Evolutionary conservation across 1,140 invertebrate species (phyloP).

Genomic region (Drosophila simulans): DNA sequence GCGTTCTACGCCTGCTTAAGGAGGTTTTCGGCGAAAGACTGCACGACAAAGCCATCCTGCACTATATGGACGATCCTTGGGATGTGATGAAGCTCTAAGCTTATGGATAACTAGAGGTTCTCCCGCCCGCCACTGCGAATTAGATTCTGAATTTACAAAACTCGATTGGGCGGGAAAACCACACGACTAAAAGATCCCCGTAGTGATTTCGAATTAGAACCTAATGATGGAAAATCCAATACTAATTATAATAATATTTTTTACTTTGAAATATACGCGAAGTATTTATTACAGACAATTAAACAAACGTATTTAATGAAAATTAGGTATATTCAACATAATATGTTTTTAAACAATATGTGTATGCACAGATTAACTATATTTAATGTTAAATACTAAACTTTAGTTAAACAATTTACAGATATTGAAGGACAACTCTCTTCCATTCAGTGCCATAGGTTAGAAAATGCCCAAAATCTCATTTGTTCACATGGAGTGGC

Average conservation of each 20-base stretch:
- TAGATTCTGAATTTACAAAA: slow-evolving; percentile 5
- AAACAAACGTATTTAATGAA: not conserved
- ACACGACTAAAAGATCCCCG: not conserved
- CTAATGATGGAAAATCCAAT: slow-evolving; percentile 42
- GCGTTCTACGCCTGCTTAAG: slow-evolving; percentile 86
- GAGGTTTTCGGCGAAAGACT: slow-evolving; percentile 77
- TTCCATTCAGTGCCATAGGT: not conserved
- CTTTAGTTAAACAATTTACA: slow-evolving; percentile 5
- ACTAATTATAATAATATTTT: slow-evolving; percentile 54
- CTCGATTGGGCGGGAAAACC: not conserved
- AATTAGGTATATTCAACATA: no score
- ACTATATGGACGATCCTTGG: slow-evolving; percentile 83
- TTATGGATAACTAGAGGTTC: slow-evolving; percentile 1
- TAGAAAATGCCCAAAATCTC: not conserved
- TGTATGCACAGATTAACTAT: not conserved
- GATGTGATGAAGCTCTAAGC: slow-evolving; percentile 82
- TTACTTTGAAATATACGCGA: slow-evolving; percentile 69
- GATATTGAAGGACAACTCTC: not conserved
- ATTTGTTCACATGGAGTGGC: not conserved
- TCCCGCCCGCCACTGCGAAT: slow-evolving; percentile 8
- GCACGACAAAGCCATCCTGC: slow-evolving; percentile 74
- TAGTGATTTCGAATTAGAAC: slow-evolving; percentile 38
- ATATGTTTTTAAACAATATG: not conserved
- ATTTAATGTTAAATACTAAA: slow-evolving; percentile 4
- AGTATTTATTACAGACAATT: slow-evolving; percentile 67